Evolutionary conservation across 1,140 invertebrate species (phyloP).

Genomic region (Hyles vespertilio): DNA sequence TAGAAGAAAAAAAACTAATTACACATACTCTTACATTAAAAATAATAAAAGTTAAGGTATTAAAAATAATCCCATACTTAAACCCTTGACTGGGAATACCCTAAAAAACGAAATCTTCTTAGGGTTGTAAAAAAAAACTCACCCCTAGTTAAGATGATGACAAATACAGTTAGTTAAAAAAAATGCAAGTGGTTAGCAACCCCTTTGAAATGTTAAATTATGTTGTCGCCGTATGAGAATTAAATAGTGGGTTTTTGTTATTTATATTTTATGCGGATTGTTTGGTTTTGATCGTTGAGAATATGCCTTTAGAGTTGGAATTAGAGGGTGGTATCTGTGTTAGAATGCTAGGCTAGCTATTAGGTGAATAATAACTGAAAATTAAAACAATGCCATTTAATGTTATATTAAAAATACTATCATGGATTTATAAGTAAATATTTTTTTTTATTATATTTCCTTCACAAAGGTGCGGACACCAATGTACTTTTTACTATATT

Average conservation of each 20-base stretch:
- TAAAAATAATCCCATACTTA: too few species aligned
- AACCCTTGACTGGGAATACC: conserved; percentile 1
- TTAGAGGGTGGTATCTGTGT: too few species aligned
- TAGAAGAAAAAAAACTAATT: too few species aligned
- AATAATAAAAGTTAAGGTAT: background rate
- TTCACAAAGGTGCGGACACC: too few species aligned
- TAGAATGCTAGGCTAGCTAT: too few species aligned
- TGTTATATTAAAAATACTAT: too few species aligned
- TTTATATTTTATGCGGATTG: conserved; percentile 22
- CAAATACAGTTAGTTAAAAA: conserved; percentile 26
- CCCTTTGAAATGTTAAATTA: conserved; percentile 35
- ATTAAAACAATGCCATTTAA: too few species aligned
- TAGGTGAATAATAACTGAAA: too few species aligned
- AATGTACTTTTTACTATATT: too few species aligned
- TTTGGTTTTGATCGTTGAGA: conserved; percentile 32
- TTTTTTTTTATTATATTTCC: too few species aligned
- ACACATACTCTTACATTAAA: background rate
- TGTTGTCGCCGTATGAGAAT: conserved; percentile 41
- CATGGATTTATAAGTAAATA: too few species aligned
- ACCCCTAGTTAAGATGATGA: conserved; percentile 18
- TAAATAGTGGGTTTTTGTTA: conserved; percentile 27
- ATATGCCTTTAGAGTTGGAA: too few species aligned
- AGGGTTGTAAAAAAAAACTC: conserved; percentile 16
- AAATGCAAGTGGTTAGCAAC: conserved; percentile 42
- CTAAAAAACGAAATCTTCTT: conserved; percentile 31